These are phyloP conservation scores for Coelinius sp. DNA, from an alignment of 2,888 invertebrate species.

Conservation along the genomic window DNA sequence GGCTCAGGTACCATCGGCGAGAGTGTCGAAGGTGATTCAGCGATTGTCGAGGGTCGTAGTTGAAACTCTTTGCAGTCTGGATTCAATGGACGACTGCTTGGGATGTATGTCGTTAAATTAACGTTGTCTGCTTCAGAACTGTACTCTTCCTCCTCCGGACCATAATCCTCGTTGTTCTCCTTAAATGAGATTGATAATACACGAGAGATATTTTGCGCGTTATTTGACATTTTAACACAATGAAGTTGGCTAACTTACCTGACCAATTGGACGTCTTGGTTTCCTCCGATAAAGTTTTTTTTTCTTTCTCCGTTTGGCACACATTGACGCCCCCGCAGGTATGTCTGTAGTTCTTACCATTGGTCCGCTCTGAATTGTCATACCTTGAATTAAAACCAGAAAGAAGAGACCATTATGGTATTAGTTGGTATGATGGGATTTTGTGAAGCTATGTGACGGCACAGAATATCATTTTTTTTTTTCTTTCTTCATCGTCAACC, in stretches of 20 bases:
- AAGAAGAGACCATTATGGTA: slow-evolving; percentile 15
- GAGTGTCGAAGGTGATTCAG: slow-evolving; percentile 7
- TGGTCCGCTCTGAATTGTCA: slow-evolving; percentile 67
- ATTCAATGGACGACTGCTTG: slow-evolving; percentile 59
- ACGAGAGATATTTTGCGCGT: not conserved
- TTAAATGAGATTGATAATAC: slow-evolving; percentile 31
- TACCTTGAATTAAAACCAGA: slow-evolving; percentile 58
- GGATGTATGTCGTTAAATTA: slow-evolving; percentile 29
- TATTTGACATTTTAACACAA: not conserved
- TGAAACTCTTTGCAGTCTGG: slow-evolving; percentile 68
- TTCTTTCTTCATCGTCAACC: not conserved
- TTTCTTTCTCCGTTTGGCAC: slow-evolving; percentile 65
- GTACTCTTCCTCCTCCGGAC: slow-evolving; percentile 64
- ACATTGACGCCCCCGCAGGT: slow-evolving; percentile 52
- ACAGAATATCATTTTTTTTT: not conserved
- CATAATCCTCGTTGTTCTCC: slow-evolving; percentile 56
- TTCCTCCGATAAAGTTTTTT: slow-evolving; percentile 64
- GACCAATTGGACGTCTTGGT: slow-evolving; percentile 60
- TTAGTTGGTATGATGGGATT: too few relatives aligned
- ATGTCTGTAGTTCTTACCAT: slow-evolving; percentile 63
- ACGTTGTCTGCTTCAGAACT: slow-evolving; percentile 62
- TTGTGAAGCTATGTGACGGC: not conserved
- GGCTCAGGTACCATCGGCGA: not conserved
- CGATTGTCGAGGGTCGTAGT: slow-evolving; percentile 24
- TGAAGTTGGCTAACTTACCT: slow-evolving; percentile 50